A percentile compares a stretch with the other conserved stretches of the same genome.
These are phyloP conservation scores for Vanessa atalanta DNA, from an alignment of 1,140 invertebrate genomes.

Conservation along the genomic window DNA sequence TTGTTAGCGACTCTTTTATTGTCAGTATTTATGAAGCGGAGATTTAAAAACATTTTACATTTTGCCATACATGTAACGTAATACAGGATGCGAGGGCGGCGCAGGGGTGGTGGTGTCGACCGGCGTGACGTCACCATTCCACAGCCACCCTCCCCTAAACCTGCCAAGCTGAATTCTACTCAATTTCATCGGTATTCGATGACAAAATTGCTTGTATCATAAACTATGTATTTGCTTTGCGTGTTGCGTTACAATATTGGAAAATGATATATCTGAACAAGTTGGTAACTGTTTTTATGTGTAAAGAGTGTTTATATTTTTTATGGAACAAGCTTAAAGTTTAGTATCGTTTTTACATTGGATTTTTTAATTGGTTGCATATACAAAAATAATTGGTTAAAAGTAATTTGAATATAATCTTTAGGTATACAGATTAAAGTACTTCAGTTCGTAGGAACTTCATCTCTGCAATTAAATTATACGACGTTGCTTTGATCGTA, in stretches of 20 bases:
- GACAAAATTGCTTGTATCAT: not conserved
- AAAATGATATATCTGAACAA: slow-evolving; percentile 7
- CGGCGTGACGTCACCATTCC: slow-evolving; percentile 29
- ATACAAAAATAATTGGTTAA: no score
- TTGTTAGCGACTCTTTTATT: slow-evolving; percentile 11
- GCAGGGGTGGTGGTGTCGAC: slow-evolving; percentile 23
- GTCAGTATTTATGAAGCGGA: slow-evolving; percentile 11
- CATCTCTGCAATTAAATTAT: no score
- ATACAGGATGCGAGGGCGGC: slow-evolving; percentile 14
- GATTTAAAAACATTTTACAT: slow-evolving; percentile 22
- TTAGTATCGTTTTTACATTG: no score
- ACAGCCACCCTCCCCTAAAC: not conserved
- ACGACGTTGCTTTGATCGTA: no score
- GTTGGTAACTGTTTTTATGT: not conserved
- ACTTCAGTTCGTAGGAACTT: no score
- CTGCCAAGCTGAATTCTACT: not conserved
- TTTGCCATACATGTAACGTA: slow-evolving; percentile 13
- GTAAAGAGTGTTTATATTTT: not conserved
- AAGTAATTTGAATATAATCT: no score
- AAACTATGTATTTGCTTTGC: slow-evolving; percentile 1
- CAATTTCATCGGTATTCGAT: slow-evolving; percentile 8
- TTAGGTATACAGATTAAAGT: no score
- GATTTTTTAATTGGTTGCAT: no score
- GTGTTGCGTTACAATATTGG: slow-evolving; percentile 22
- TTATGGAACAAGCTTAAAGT: not conserved